Base-by-base conservation (phyloP, 2,888 invertebrate genomes). In the Graphium colonna region DNA sequence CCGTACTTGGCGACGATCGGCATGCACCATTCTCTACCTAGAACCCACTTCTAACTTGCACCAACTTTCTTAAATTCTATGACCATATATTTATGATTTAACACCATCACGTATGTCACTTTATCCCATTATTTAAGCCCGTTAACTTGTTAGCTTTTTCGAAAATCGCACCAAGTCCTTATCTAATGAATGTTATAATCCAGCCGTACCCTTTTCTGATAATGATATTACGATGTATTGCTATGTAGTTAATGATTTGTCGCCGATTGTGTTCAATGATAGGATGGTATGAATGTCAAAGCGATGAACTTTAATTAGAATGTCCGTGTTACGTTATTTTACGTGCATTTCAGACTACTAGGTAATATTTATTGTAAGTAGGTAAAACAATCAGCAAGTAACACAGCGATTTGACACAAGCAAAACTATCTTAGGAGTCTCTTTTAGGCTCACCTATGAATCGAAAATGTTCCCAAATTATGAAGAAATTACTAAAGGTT, bases 21-120 rank as follows among this genome's bases (percentile, higher is more conserved):
- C 88, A 89, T 89, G 89, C 89, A 89, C 86, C 88, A 87, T 83
- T 85, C 68, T 86, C 78, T 83, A 86, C 88, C 88, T 88, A 89
- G 78, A 88, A 88, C 88, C 89, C 88, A 88, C 73, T 75, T 79
- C 84, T 85, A 84, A 76, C 85, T 86, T 87, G 82, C 88, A 88
- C 88, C 87, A 84, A 83, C 66, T 77, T 81, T 79, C 77, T 80
- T 69, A 76, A 72, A 73, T 65, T 70, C 62, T 71, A 70, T 75
- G 70, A 72, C 74, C 77, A 77, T 71, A 70, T 71, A 70, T 69
- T 71, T 57, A 58, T 61, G 64, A 64, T 67, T 70, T 71, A 73
- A 72, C 71, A 65, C 74, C 77, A 73, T 63, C 70, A 63, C 66
- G 62, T 69, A 43, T 46, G 43, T 51, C 39, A 41, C 44, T 55